Percentiles rank a stretch among this genome's conserved stretches.
These are phyloP conservation scores for Lasioglossum albipes DNA, from an alignment of 1,140 invertebrate species.

Conservation along the genomic window DNA sequence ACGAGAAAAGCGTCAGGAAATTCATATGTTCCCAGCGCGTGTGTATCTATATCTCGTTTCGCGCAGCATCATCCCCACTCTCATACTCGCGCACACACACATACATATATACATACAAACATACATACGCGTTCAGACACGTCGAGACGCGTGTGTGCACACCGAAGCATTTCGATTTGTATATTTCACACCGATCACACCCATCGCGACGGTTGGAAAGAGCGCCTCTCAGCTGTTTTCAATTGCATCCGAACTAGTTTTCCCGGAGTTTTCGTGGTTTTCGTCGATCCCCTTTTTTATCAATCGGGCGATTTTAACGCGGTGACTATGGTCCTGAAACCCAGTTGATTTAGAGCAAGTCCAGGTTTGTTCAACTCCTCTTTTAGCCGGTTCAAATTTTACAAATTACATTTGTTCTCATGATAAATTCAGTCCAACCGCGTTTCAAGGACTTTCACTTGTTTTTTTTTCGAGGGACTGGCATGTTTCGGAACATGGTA, in stretches of 20 bases:
- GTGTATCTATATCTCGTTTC: constrained; percentile 65
- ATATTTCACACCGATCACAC: constrained; percentile 51
- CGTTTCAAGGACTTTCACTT: neutral
- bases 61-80: constrained; percentile 34
- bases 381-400: no score
- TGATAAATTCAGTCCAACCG: no score
- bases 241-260: constrained; percentile 20
- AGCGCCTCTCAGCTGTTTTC: constrained; percentile 57
- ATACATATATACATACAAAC: constrained; percentile 28
- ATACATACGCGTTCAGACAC: neutral
- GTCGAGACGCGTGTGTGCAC: constrained; percentile 34
- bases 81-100: constrained; percentile 26
- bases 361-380: no score
- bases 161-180: constrained; percentile 50
- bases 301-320: no score
- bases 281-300: neutral
- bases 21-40: constrained; percentile 65
- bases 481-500: no score
- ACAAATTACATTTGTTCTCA: no score
- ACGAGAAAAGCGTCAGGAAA: constrained; percentile 60
- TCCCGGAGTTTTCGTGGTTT: neutral
- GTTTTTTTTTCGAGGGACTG: neutral
- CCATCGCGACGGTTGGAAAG: constrained; percentile 53
- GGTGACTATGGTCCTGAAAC: no score
- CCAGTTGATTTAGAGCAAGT: neutral